Evolutionary conservation across 2,113 vertebrate genomes (phyloP).

Genomic region (Tachysurus vachellii): DNA sequence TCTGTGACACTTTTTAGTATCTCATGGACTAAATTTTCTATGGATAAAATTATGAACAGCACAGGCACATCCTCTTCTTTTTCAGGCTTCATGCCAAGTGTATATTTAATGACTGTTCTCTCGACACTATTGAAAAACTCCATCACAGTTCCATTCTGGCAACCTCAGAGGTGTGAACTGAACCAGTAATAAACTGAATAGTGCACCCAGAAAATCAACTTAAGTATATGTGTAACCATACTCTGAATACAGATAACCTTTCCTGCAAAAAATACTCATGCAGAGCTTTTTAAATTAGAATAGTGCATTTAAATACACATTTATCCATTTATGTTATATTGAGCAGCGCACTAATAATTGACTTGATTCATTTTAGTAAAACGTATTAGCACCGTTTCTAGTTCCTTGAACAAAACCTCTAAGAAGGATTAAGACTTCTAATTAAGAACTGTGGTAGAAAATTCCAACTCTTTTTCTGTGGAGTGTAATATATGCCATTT

Average conservation of each 20-base stretch:
- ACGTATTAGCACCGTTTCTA: conserved; percentile 43
- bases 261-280: not conserved
- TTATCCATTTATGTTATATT: conserved; percentile 70
- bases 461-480: conserved; percentile 66
- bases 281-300: not conserved
- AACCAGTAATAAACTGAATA: not conserved
- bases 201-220: not conserved
- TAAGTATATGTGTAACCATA: not conserved
- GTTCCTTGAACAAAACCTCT: conserved; percentile 76
- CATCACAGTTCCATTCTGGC: not conserved
- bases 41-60: not conserved
- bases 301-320: conserved; percentile 58
- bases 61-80: not conserved
- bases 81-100: not conserved
- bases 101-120: not conserved
- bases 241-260: not conserved
- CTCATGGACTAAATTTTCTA: not conserved
- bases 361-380: conserved; percentile 68
- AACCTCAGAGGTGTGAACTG: not conserved
- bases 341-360: conserved; percentile 70
- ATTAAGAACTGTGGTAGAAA: conserved; percentile 72
- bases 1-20: not conserved
- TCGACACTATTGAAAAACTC: not conserved
- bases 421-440: conserved; percentile 73
- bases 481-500: conserved; percentile 47